Conservation (phyloP, 1,140 invertebrate species). For the Hylaeus volcanicus region DNA sequence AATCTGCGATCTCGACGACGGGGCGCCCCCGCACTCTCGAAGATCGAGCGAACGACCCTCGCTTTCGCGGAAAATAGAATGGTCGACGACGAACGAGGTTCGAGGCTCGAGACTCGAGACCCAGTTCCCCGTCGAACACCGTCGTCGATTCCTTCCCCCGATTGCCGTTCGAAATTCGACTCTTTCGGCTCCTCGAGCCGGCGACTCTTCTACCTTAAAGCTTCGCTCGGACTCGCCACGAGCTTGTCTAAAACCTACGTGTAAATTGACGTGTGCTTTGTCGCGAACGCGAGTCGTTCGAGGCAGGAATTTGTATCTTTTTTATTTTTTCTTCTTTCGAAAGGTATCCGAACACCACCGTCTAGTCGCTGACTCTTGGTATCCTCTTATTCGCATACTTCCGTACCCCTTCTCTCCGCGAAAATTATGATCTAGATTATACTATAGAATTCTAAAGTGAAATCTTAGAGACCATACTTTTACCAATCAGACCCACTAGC, state of each 20-base stretch:
- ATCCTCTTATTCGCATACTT: slow-evolving; percentile 55
- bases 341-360: slow-evolving; percentile 37
- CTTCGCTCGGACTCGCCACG: slow-evolving; percentile 47
- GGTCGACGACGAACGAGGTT: slow-evolving; percentile 33
- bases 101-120: background rate
- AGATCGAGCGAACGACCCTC: slow-evolving; percentile 22
- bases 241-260: slow-evolving; percentile 56
- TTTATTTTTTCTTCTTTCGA: slow-evolving; percentile 23
- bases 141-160: slow-evolving; percentile 17
- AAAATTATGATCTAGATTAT: background rate
- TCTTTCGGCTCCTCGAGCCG: slow-evolving; percentile 21
- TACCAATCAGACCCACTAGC: too few relatives aligned
- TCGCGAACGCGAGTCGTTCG: slow-evolving; percentile 51
- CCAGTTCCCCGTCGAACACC: background rate
- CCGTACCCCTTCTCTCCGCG: background rate
- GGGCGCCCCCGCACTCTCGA: slow-evolving; percentile 30
- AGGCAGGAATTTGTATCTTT: slow-evolving; percentile 40
- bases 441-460: too few relatives aligned
- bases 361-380: background rate
- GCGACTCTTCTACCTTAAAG: slow-evolving; percentile 48
- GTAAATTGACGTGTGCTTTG: slow-evolving; percentile 61
- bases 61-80: slow-evolving; percentile 26
- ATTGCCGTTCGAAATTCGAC: slow-evolving; percentile 28
- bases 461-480: too few relatives aligned
- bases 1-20: slow-evolving; percentile 62